Percentiles rank a stretch among this genome's conserved stretches.
Evolutionary conservation across 2,113 vertebrate species (phyloP).

Genomic region (Xenotilapia leptura): DNA sequence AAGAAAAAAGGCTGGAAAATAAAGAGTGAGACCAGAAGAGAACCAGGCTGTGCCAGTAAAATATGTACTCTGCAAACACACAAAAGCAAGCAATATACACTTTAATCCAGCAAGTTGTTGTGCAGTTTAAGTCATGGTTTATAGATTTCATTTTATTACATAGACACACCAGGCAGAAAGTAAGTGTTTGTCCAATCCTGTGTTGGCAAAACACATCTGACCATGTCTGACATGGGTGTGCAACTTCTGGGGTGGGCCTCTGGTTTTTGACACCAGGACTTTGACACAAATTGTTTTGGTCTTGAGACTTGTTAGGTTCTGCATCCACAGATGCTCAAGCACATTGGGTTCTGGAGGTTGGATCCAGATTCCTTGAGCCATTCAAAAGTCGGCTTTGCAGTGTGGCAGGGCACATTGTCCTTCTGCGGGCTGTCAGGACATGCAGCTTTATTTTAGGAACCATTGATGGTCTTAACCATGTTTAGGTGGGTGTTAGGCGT

Average conservation of each 20-base stretch:
- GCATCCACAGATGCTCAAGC: neutral
- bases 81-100: neutral
- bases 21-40: slow-evolving; percentile 60
- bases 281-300: neutral
- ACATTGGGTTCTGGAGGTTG: neutral
- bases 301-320: neutral
- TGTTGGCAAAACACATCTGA: neutral
- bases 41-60: slow-evolving; percentile 65
- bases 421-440: neutral
- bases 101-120: neutral
- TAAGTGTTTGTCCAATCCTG: neutral
- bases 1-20: slow-evolving; percentile 48
- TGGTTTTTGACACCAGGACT: neutral
- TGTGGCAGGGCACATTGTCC: neutral
- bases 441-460: neutral
- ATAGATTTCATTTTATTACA: neutral
- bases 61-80: slow-evolving; percentile 34
- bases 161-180: neutral
- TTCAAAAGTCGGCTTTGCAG: neutral
- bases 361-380: neutral
- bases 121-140: neutral
- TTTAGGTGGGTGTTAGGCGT: neutral
- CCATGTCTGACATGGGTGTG: neutral
- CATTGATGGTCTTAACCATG: neutral
- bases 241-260: neutral